Evolutionary conservation across 2,888 invertebrate species (phyloP).

Genomic region (Terebella lapidaria): DNA sequence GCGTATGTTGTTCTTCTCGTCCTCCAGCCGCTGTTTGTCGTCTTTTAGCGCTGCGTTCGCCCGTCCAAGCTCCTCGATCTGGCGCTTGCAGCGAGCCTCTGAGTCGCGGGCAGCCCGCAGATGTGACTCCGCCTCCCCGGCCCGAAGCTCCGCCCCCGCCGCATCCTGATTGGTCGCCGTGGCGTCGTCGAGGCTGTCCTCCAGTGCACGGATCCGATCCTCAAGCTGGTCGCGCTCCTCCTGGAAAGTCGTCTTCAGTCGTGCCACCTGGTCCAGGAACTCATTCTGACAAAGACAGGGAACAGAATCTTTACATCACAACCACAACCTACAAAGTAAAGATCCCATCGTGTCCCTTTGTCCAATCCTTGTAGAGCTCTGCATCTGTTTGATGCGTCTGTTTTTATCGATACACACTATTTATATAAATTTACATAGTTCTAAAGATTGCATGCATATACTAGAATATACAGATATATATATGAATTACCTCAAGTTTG

Average conservation of each 20-base stretch:
- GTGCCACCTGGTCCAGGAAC: conserved; percentile 16
- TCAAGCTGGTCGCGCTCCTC: conserved; percentile 30
- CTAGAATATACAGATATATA: too few relatives aligned
- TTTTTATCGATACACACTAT: too few relatives aligned
- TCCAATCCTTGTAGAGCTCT: too few relatives aligned
- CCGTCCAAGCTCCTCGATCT: not conserved
- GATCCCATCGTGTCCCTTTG: too few relatives aligned
- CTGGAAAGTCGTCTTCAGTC: conserved; percentile 26
- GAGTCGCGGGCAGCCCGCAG: not conserved
- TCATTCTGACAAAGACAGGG: conserved; percentile 9
- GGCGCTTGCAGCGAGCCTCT: not conserved
- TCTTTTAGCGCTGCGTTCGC: not conserved
- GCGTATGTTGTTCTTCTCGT: conserved; percentile 26
- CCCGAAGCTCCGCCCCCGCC: not conserved
- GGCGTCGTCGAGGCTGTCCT: not conserved
- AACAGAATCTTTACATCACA: too few relatives aligned
- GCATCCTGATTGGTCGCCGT: not conserved
- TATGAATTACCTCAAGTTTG: not conserved
- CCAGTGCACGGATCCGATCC: conserved; percentile 2
- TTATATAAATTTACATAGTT: too few relatives aligned
- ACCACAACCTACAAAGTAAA: too few relatives aligned
- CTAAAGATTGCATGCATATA: too few relatives aligned
- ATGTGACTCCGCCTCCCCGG: not conserved
- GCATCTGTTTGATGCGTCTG: too few relatives aligned
- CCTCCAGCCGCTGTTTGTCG: conserved; percentile 22